Percentiles rank a stretch among this genome's conserved stretches.
Conservation (phyloP, 2,113 vertebrate genomes). For the Ochotona curzoniae region DNA sequence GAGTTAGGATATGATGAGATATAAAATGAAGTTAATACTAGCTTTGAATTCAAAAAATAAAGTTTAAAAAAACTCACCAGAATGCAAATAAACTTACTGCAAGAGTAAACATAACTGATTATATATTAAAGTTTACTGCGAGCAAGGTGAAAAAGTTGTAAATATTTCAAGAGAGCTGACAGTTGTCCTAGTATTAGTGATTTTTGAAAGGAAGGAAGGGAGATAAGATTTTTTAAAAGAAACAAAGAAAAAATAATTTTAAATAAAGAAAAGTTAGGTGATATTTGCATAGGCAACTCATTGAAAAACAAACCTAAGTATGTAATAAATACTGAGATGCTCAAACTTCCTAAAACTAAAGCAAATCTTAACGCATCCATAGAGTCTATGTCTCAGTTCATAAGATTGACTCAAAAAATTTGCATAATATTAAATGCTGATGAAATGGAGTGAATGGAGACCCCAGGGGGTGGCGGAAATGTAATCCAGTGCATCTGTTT, state of each 20-base stretch:
- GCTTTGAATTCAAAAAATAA: background rate
- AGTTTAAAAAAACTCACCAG: background rate
- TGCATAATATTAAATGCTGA: background rate
- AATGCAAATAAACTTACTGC: background rate
- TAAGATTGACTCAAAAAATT: background rate
- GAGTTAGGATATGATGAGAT: background rate
- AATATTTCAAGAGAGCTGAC: background rate
- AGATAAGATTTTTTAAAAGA: background rate
- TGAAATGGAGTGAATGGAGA: background rate
- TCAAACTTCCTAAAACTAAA: background rate
- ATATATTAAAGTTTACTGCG: background rate
- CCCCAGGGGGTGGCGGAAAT: background rate
- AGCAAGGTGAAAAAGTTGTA: background rate
- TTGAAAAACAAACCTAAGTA: background rate
- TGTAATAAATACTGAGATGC: background rate
- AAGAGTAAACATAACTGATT: background rate
- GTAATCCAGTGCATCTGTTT: background rate
- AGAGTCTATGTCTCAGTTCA: background rate
- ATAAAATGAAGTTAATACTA: conserved; percentile 34
- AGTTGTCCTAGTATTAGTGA: background rate
- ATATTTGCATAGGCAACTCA: background rate
- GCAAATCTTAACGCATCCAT: background rate
- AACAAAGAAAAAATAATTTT: background rate
- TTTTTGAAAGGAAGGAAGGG: background rate
- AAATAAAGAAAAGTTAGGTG: background rate